Conservation (phyloP, 2,888 invertebrate genomes). For the Eristalinus aeneus region DNA sequence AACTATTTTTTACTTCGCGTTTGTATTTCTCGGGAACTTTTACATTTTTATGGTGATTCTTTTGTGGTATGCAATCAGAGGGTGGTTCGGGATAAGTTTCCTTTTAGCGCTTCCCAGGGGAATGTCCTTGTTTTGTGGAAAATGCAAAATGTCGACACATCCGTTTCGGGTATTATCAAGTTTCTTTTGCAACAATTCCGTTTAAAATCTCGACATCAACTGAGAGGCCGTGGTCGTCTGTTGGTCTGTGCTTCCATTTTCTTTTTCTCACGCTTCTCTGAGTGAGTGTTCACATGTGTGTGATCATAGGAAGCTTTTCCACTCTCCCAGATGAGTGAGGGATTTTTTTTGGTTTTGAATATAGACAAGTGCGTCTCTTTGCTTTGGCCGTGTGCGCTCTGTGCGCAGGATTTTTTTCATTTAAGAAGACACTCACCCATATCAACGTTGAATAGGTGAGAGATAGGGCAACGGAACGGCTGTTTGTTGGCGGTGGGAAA, state of each 20-base stretch:
- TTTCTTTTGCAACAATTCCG: constrained; percentile 65
- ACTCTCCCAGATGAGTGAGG: constrained; percentile 51
- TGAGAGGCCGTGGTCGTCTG: constrained; percentile 42
- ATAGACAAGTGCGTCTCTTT: not conserved
- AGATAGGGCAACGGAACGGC: constrained; percentile 40
- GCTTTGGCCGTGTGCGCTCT: not conserved
- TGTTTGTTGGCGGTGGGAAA: constrained; percentile 52
- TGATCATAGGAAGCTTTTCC: constrained; percentile 37
- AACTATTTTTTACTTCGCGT: constrained; percentile 13
- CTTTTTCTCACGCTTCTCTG: not conserved
- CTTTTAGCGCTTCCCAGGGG: constrained; percentile 17
- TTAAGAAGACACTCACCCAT: too few species aligned
- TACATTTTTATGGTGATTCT: constrained; percentile 35
- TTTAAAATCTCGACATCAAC: constrained; percentile 69
- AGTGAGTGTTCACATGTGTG: not conserved
- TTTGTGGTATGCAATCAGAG: not conserved
- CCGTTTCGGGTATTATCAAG: constrained; percentile 64
- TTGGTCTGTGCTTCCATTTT: not conserved
- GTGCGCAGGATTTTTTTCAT: constrained; percentile 34
- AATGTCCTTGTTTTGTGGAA: constrained; percentile 56
- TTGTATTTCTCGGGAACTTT: constrained; percentile 7
- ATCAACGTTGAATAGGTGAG: too few species aligned
- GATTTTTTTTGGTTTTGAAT: too few species aligned
- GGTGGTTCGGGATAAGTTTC: constrained; percentile 13
- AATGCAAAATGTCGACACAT: constrained; percentile 64